Percentiles rank a stretch among this genome's conserved stretches.
phyloP scores from a whole-genome alignment of 2,113 vertebrate genomes.

The human (Homo sapiens) region DNA sequence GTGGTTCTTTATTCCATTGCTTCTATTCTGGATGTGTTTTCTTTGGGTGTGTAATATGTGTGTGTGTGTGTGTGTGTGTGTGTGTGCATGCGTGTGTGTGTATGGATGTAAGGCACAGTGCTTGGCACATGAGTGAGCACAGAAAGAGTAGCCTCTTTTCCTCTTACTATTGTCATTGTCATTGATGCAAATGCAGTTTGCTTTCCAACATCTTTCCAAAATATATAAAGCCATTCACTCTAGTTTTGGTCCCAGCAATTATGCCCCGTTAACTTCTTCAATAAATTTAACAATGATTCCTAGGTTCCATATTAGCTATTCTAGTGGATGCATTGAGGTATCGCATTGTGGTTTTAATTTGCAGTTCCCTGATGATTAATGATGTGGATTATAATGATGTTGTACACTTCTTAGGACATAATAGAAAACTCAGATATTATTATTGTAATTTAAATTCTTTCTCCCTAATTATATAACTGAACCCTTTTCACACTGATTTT shows the following conservation, averaged over 20 bases:
- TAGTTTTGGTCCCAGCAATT: not conserved
- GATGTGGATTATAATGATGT: not conserved
- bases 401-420: not conserved
- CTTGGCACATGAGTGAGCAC: not conserved
- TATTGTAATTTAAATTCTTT: slow-evolving; percentile 14
- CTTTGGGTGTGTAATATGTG: not conserved
- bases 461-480: not conserved
- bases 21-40: slow-evolving; percentile 5
- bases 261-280: not conserved
- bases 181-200: not conserved
- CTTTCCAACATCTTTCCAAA: not conserved
- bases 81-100: rapidly evolving
- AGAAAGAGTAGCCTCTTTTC: not conserved
- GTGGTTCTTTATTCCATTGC: not conserved
- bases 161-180: not conserved
- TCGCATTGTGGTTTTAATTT: slow-evolving; percentile 18
- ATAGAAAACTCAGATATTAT: slow-evolving; percentile 13
- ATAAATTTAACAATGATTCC: not conserved
- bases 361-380: not conserved
- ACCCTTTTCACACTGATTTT: not conserved
- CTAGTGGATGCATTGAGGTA: not conserved
- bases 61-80: no score
- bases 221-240: not conserved
- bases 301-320: not conserved
- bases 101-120: not conserved